phyloP scores from a whole-genome alignment of 2,797 vertebrate genomes.

The Heteromormyrus szaboi region DNA sequence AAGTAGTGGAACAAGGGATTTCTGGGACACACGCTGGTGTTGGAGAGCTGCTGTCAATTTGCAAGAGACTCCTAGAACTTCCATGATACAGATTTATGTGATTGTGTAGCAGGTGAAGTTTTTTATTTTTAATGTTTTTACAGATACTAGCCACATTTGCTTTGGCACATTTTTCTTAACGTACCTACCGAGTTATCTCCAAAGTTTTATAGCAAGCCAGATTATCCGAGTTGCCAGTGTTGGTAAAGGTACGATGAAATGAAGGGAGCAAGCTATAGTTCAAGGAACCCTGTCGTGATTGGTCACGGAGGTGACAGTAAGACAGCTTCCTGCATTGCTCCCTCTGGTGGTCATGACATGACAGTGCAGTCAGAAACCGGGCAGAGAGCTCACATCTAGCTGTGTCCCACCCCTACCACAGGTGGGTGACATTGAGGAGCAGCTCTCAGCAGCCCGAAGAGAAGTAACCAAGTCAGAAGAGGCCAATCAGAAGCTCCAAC shows the following conservation, averaged over 20 bases:
- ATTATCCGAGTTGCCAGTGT: not conserved
- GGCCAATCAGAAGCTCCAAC: slow-evolving; percentile 79
- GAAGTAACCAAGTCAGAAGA: slow-evolving; percentile 83
- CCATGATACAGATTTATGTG: not conserved
- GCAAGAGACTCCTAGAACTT: not conserved
- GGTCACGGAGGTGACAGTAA: not conserved
- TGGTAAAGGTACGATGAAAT: not conserved
- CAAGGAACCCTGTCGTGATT: not conserved
- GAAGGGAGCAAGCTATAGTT: not conserved
- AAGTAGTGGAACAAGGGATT: not conserved
- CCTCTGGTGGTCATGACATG: slow-evolving; percentile 28
- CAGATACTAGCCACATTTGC: not conserved
- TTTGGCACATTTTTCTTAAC: not conserved
- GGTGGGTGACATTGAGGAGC: slow-evolving; percentile 86
- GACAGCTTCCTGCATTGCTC: not conserved
- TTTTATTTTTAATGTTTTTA: not conserved
- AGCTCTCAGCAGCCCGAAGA: slow-evolving; percentile 77
- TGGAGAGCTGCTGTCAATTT: not conserved
- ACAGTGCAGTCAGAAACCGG: not conserved
- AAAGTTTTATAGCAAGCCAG: not conserved
- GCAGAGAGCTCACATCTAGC: not conserved
- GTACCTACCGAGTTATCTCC: not conserved
- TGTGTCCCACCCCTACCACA: slow-evolving; percentile 33
- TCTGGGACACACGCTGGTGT: not conserved
- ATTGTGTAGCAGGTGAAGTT: not conserved